phyloP scores from a whole-genome alignment of 2,797 vertebrate species.

The Dicrostonyx torquatus region DNA sequence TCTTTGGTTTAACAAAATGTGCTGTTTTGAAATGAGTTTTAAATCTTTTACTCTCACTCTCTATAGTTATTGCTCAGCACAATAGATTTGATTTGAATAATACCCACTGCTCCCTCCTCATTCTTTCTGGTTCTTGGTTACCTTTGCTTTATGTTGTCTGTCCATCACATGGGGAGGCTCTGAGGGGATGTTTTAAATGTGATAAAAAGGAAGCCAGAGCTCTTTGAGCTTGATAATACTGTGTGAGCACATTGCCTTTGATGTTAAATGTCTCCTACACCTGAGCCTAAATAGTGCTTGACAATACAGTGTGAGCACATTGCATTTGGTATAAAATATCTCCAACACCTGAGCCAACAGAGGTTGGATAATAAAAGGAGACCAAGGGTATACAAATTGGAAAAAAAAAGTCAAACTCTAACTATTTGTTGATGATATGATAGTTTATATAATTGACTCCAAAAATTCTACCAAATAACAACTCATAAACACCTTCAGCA shows the following conservation, averaged over 20 bases:
- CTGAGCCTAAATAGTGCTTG: neutral
- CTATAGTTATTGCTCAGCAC: constrained; percentile 14
- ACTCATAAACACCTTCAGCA: no score
- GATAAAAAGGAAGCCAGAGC: neutral
- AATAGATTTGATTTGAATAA: constrained; percentile 1
- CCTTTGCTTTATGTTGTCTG: constrained; percentile 17
- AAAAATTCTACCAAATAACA: no score
- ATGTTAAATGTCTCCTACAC: neutral
- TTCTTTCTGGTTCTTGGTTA: neutral
- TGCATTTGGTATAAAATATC: neutral
- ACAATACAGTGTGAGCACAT: neutral
- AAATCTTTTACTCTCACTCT: constrained; percentile 19
- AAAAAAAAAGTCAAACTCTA: no score
- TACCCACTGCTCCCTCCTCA: neutral
- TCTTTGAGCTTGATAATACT: neutral
- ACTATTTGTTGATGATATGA: no score
- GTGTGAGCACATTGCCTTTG: neutral
- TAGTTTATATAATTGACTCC: no score
- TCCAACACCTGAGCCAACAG: neutral
- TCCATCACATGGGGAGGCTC: neutral
- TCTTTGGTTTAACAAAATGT: constrained; percentile 38
- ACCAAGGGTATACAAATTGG: no score
- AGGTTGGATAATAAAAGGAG: neutral
- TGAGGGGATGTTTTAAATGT: neutral
- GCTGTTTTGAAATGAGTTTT: constrained; percentile 51